Conservation (phyloP, 1,140 invertebrate species). For the Zelostemma sp. region DNA sequence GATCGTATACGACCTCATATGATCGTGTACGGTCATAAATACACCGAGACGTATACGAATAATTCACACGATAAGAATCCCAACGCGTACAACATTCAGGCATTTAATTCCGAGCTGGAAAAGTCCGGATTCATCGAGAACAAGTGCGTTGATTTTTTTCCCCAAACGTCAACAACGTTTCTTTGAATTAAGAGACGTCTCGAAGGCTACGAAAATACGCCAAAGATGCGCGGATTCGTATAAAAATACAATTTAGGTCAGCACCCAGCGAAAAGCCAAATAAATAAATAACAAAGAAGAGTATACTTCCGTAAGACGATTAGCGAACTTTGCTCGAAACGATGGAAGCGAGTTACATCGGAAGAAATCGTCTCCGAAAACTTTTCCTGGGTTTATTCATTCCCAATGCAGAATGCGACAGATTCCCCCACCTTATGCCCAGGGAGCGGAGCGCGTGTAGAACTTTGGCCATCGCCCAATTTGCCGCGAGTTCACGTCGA, state of each 20-base stretch:
- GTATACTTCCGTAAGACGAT: conserved; percentile 46
- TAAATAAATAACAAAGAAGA: conserved; percentile 47
- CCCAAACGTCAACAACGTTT: no score
- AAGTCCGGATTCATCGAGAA: no score
- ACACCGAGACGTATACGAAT: no score
- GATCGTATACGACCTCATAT: no score
- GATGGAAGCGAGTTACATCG: conserved; percentile 36
- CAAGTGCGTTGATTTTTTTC: no score
- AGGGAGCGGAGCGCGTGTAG: conserved; percentile 17
- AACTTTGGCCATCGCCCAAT: conserved; percentile 33
- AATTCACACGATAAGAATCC: no score
- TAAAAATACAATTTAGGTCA: conserved; percentile 40
- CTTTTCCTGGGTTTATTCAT: conserved; percentile 42
- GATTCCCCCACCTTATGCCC: conserved; percentile 19
- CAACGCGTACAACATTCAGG: no score
- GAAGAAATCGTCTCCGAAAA: conserved; percentile 36
- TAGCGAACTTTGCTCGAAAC: conserved; percentile 42
- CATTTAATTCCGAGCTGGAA: no score
- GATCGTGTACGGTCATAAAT: no score
- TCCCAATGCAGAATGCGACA: conserved; percentile 37
- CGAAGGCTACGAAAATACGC: no score
- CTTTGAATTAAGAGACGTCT: no score
- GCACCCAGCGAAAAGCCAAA: conserved; percentile 38
- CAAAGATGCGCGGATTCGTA: no score
- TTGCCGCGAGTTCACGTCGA: conserved; percentile 19